phyloP scores from a whole-genome alignment of 2,113 vertebrate species.

The Lasiurus borealis region DNA sequence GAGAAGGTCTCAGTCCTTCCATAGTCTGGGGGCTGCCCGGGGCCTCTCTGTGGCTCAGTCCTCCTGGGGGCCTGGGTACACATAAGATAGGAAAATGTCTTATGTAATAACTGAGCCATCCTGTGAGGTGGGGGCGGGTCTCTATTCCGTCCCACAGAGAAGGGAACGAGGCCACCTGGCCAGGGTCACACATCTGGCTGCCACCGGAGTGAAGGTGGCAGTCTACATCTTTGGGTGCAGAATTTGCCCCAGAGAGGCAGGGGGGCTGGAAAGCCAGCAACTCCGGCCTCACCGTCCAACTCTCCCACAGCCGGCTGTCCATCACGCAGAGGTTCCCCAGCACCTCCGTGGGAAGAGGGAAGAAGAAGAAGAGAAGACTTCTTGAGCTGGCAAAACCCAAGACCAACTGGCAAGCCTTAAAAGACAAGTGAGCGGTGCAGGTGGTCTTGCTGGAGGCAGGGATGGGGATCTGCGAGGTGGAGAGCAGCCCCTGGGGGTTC shows the following conservation, averaged over 20 bases:
- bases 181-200: neutral
- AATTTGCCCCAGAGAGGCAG: neutral
- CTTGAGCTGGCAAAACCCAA: conserved; percentile 73
- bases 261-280: neutral
- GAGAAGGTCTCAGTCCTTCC: neutral
- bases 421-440: conserved; percentile 66
- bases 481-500: neutral
- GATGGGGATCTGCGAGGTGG: neutral
- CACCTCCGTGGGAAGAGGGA: accelerated
- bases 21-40: neutral
- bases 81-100: neutral
- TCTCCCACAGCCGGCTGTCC: conserved; percentile 44
- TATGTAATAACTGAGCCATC: neutral
- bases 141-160: too few relatives aligned
- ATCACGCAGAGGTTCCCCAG: neutral
- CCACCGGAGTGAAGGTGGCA: neutral
- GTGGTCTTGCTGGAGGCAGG: accelerated
- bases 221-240: neutral
- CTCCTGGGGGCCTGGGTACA: neutral
- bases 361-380: neutral
- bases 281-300: neutral
- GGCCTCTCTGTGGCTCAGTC: neutral
- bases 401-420: conserved; percentile 54
- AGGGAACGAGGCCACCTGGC: neutral
- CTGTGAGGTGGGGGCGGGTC: too few relatives aligned